These are phyloP conservation scores for Geotrupes spiniger DNA, from an alignment of 2,888 invertebrate species.

Conservation along the genomic window DNA sequence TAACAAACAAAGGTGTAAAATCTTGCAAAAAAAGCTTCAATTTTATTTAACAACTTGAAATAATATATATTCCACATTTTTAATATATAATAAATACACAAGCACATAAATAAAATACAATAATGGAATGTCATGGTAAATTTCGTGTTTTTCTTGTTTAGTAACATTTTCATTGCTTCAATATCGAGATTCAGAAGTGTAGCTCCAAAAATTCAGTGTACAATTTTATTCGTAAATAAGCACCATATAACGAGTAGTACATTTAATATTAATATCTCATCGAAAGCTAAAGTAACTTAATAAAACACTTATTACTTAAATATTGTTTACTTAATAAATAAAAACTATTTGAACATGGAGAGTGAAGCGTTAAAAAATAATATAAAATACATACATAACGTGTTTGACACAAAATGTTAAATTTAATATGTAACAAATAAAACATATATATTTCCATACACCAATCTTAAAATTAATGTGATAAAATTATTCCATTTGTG, in stretches of 20 bases:
- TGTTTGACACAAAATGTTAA: slow-evolving; percentile 15
- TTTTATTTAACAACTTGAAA: too few species aligned
- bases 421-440: slow-evolving; percentile 23
- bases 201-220: not conserved
- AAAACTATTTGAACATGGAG: slow-evolving; percentile 5
- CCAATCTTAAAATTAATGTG: slow-evolving; percentile 32
- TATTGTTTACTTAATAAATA: slow-evolving; percentile 16
- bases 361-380: slow-evolving; percentile 6
- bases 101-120: slow-evolving; percentile 22
- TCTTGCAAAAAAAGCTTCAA: too few species aligned
- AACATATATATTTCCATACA: slow-evolving; percentile 37
- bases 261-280: slow-evolving; percentile 3
- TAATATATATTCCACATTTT: slow-evolving; percentile 3
- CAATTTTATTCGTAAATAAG: slow-evolving; percentile 25
- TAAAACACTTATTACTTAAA: slow-evolving; percentile 18
- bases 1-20: too few species aligned
- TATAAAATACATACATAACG: slow-evolving; percentile 14
- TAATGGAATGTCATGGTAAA: slow-evolving; percentile 28
- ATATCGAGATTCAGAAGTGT: slow-evolving; percentile 6
- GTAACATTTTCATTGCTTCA: slow-evolving; percentile 9
- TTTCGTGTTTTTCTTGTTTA: slow-evolving; percentile 10
- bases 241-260: slow-evolving; percentile 26
- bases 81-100: slow-evolving; percentile 20
- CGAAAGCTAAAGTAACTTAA: slow-evolving; percentile 5
- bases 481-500: slow-evolving; percentile 11